Percentiles rank a stretch among this genome's conserved stretches.
phyloP scores from a whole-genome alignment of 2,113 vertebrate species.

The Cettia cetti region DNA sequence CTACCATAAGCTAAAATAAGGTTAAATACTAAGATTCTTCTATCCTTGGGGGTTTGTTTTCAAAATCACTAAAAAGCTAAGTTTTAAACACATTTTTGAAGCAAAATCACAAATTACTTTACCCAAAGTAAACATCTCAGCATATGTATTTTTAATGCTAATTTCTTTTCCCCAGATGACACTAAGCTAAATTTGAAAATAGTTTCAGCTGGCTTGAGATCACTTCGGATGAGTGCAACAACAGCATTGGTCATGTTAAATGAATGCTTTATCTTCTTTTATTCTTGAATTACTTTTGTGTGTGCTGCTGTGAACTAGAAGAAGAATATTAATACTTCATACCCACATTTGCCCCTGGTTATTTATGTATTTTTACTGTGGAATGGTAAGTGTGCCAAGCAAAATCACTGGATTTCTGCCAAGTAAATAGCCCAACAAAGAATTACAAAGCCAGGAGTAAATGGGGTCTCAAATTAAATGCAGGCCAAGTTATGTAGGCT shows the following conservation, averaged over 20 bases:
- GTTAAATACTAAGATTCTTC: background rate
- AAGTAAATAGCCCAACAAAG: background rate
- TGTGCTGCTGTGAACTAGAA: background rate
- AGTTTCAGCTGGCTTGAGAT: background rate
- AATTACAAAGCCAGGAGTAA: background rate
- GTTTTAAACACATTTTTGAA: background rate
- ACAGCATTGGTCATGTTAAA: background rate
- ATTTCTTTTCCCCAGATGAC: background rate
- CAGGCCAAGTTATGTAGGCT: background rate
- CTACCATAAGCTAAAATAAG: background rate
- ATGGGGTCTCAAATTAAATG: background rate
- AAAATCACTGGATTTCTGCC: background rate
- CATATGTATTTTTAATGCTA: background rate
- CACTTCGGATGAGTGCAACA: background rate
- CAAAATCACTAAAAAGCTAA: background rate
- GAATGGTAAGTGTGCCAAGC: background rate
- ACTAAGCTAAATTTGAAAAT: background rate
- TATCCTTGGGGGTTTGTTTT: background rate
- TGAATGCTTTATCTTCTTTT: background rate
- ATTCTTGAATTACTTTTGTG: background rate
- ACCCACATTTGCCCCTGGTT: background rate
- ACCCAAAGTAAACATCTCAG: background rate
- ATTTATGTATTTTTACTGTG: background rate
- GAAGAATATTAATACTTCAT: background rate
- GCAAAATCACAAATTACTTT: background rate